Conservation (phyloP, 2,113 vertebrate genomes). For the Daboia siamensis region DNA sequence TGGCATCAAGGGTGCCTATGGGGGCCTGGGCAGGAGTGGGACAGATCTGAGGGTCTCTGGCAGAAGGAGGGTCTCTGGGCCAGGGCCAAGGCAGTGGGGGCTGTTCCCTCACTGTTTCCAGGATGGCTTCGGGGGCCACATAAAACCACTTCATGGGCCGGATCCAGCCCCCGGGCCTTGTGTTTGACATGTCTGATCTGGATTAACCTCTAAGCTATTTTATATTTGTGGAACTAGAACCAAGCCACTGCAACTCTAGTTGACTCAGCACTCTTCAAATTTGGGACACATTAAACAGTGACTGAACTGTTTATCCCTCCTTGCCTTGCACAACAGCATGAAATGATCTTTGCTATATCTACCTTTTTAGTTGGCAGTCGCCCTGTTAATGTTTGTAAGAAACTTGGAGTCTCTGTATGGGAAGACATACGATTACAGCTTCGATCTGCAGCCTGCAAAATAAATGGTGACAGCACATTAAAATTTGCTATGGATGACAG, state of each 20-base stretch:
- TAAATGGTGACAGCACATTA: conserved; percentile 94
- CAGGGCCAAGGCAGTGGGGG: no score
- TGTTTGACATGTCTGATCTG: not conserved
- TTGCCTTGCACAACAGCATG: conserved; percentile 55
- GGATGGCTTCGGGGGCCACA: no score
- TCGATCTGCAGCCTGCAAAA: conserved; percentile 97
- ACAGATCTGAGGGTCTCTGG: no score
- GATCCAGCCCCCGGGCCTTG: no score
- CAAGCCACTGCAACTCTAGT: conserved; percentile 46
- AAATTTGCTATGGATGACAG: conserved; percentile 65
- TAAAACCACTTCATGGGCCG: no score
- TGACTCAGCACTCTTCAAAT: conserved; percentile 26
- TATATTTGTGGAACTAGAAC: conserved; percentile 28
- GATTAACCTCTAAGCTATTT: conserved; percentile 15
- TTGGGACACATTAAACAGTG: conserved; percentile 48
- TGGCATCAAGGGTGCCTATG: no score
- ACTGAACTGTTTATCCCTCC: conserved; percentile 48
- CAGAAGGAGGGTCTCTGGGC: no score
- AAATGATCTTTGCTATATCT: conserved; percentile 77
- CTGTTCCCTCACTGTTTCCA: no score
- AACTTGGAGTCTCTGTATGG: conserved; percentile 99
- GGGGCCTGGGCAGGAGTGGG: no score
- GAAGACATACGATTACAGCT: conserved; percentile 99
- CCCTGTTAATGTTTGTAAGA: conserved; percentile 99
- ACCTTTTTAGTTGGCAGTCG: conserved; percentile 99